These are phyloP conservation scores for Melipona beecheii DNA, from an alignment of 2,888 invertebrate species.

Conservation along the genomic window DNA sequence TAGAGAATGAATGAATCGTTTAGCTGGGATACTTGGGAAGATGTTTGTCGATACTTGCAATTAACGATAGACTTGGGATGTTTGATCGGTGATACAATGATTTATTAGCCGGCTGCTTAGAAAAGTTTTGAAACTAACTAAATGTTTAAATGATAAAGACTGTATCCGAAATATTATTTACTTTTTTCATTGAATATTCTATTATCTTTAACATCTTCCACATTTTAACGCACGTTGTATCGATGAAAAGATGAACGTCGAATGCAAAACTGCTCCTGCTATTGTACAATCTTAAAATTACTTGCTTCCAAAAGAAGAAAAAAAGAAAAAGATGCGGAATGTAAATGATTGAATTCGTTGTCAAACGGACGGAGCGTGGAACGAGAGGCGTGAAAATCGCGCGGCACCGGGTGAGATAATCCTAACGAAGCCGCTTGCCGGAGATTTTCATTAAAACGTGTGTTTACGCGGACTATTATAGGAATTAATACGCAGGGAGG, in stretches of 20 bases:
- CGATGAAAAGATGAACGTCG: no score
- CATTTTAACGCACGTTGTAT: no score
- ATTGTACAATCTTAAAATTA: not conserved
- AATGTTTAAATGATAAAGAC: no score
- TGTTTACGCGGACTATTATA: slow-evolving; percentile 10
- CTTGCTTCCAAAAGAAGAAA: not conserved
- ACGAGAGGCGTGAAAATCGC: slow-evolving; percentile 16
- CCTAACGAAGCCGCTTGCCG: slow-evolving; percentile 2
- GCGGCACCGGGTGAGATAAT: not conserved
- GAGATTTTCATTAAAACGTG: slow-evolving; percentile 28
- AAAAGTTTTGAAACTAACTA: no score
- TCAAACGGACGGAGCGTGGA: not conserved
- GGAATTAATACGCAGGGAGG: slow-evolving; percentile 46
- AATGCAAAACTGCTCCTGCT: not conserved
- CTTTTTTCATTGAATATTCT: no score
- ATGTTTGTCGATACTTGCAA: no score
- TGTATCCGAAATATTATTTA: no score
- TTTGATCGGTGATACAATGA: no score
- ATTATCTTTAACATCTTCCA: no score
- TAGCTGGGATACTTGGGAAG: not conserved
- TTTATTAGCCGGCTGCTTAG: no score
- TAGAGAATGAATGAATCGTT: not conserved
- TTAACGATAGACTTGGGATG: no score
- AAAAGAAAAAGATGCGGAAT: not conserved
- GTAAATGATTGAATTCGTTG: not conserved